phyloP scores from a whole-genome alignment of 2,888 invertebrate species.

The Horisme vitalbata region DNA sequence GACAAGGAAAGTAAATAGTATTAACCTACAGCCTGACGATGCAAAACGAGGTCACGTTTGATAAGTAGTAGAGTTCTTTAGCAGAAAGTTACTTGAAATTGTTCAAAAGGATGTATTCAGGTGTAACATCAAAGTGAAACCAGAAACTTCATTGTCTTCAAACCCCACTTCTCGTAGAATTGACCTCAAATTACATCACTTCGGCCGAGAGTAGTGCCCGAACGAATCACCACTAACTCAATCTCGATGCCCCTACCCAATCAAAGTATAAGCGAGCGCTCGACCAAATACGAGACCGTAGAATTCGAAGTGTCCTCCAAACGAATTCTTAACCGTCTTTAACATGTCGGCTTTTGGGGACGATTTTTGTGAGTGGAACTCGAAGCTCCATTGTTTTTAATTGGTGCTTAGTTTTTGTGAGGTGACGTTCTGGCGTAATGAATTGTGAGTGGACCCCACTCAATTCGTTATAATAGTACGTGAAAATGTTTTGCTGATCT shows the following conservation, averaged over 20 bases:
- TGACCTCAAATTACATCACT: slow-evolving; percentile 37
- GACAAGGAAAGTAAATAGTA: too few species aligned
- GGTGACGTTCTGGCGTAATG: slow-evolving; percentile 48
- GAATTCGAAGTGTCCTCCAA: slow-evolving; percentile 45
- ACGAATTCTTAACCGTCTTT: slow-evolving; percentile 43
- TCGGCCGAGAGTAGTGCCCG: slow-evolving; percentile 29
- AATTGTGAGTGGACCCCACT: slow-evolving; percentile 36
- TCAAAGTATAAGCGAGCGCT: slow-evolving; percentile 52
- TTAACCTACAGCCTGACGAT: too few species aligned
- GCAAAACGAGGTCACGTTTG: too few species aligned
- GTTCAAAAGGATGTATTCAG: too few species aligned
- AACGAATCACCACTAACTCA: slow-evolving; percentile 54
- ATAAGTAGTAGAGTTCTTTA: too few species aligned
- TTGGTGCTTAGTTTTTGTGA: slow-evolving; percentile 61
- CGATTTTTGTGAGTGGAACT: slow-evolving; percentile 47
- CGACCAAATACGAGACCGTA: slow-evolving; percentile 57
- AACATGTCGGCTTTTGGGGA: slow-evolving; percentile 40
- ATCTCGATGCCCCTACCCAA: slow-evolving; percentile 70
- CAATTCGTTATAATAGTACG: not conserved
- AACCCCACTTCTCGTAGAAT: slow-evolving; percentile 30
- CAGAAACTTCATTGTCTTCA: slow-evolving; percentile 24
- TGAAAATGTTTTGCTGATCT: not conserved
- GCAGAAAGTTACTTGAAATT: too few species aligned
- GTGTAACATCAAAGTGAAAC: slow-evolving; percentile 10
- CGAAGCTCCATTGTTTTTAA: slow-evolving; percentile 60